A percentile compares a stretch with the other conserved stretches of the same genome.
These are phyloP conservation scores for Parelbella ahira DNA, from an alignment of 2,888 invertebrate species.

Conservation along the genomic window DNA sequence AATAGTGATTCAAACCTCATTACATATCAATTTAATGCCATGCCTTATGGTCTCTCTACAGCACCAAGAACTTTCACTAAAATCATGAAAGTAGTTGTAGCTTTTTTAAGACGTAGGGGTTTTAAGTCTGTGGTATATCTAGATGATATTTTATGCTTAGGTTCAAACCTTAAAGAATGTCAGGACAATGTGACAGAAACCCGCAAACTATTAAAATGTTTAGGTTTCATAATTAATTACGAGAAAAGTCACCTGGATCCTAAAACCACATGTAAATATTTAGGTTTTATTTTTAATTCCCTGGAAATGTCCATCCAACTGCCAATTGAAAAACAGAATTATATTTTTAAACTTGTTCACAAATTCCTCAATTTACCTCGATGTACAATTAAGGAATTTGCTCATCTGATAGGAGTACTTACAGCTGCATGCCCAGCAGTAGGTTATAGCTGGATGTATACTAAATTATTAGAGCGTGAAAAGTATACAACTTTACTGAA, in stretches of 20 bases:
- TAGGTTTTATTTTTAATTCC: slow-evolving; percentile 23
- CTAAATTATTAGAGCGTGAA: slow-evolving; percentile 24
- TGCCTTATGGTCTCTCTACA: slow-evolving; percentile 22
- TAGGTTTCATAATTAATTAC: slow-evolving; percentile 25
- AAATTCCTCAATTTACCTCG: slow-evolving; percentile 6
- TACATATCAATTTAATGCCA: slow-evolving; percentile 19
- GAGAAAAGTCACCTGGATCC: slow-evolving; percentile 22
- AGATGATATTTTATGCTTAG: slow-evolving; percentile 27
- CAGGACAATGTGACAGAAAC: slow-evolving; percentile 14
- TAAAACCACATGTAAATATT: slow-evolving; percentile 8
- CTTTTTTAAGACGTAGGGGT: slow-evolving; percentile 13
- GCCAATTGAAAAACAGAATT: slow-evolving; percentile 15
- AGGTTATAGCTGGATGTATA: slow-evolving; percentile 26
- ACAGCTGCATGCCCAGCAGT: slow-evolving; percentile 31
- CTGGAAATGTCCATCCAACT: slow-evolving; percentile 4
- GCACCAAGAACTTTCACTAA: slow-evolving; percentile 22
- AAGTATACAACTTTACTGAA: slow-evolving; percentile 20
- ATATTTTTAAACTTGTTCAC: slow-evolving; percentile 4
- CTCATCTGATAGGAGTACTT: slow-evolving; percentile 29
- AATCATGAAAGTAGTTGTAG: slow-evolving; percentile 19
- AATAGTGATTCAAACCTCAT: slow-evolving; percentile 9
- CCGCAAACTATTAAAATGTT: slow-evolving; percentile 6
- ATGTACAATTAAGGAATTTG: slow-evolving; percentile 25
- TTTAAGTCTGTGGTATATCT: slow-evolving; percentile 24
- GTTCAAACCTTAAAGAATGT: slow-evolving; percentile 3